phyloP scores from a whole-genome alignment of 2,888 invertebrate genomes.

The Prosopocoilus inquinatus region DNA sequence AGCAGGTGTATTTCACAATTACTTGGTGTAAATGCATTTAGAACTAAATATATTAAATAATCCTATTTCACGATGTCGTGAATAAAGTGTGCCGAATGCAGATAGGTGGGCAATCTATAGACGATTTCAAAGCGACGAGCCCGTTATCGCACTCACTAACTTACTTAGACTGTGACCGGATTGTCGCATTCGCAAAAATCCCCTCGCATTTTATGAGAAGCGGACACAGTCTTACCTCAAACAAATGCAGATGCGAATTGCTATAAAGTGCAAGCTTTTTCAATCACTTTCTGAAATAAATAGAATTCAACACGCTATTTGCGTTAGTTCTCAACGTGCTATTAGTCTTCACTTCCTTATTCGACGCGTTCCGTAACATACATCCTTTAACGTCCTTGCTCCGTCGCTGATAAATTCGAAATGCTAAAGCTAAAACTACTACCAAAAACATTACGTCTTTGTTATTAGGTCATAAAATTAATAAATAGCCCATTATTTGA shows the following conservation, averaged over 20 bases:
- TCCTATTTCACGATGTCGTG: slow-evolving; percentile 19
- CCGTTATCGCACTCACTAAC: slow-evolving; percentile 42
- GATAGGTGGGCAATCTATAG: slow-evolving; percentile 44
- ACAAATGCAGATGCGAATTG: slow-evolving; percentile 42
- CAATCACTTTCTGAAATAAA: slow-evolving; percentile 41
- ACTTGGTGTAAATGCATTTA: too few relatives aligned
- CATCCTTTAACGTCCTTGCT: too few relatives aligned
- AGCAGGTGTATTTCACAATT: too few relatives aligned
- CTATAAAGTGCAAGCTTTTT: slow-evolving; percentile 39
- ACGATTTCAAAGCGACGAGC: slow-evolving; percentile 46
- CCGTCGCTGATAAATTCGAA: too few relatives aligned
- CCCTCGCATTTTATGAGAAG: slow-evolving; percentile 13
- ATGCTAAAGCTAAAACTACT: too few relatives aligned
- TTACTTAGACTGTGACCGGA: slow-evolving; percentile 33
- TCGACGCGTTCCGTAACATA: background rate
- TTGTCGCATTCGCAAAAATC: background rate
- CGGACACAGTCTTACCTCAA: slow-evolving; percentile 38
- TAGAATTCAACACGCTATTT: slow-evolving; percentile 29
- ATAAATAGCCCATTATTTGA: too few relatives aligned
- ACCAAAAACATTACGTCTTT: too few relatives aligned
- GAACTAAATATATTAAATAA: background rate
- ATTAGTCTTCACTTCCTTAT: slow-evolving; percentile 2
- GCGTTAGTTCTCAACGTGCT: slow-evolving; percentile 11
- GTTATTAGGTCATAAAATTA: too few relatives aligned
- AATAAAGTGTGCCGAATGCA: slow-evolving; percentile 31